Percentiles rank a stretch among this genome's conserved stretches.
Conservation (phyloP, 1,140 invertebrate genomes). For the Agrilus planipennis region DNA sequence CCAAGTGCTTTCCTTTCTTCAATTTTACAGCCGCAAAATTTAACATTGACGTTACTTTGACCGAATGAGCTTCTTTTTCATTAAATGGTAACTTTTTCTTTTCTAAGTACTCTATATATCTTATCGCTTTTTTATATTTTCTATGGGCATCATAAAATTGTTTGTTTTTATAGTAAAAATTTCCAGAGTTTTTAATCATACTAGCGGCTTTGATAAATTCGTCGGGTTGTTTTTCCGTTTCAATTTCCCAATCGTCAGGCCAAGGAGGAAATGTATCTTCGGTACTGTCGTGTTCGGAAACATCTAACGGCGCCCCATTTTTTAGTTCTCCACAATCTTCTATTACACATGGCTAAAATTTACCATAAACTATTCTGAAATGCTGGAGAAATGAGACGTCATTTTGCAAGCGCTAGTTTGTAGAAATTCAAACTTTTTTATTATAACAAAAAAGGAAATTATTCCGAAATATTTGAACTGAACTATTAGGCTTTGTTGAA, state of each 20-base stretch:
- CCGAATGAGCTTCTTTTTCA: constrained; percentile 14
- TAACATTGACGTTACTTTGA: constrained; percentile 35
- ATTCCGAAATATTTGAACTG: too few relatives aligned
- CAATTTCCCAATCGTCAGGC: constrained; percentile 56
- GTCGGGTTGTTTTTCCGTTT: constrained; percentile 15
- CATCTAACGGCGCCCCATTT: constrained; percentile 47
- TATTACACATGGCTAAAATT: constrained; percentile 48
- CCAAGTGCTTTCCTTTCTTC: constrained; percentile 47
- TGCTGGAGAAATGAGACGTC: too few relatives aligned
- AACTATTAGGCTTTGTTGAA: too few relatives aligned
- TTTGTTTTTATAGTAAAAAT: constrained; percentile 49
- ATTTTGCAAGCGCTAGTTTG: too few relatives aligned
- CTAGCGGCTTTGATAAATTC: constrained; percentile 33
- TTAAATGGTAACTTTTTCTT: constrained; percentile 20
- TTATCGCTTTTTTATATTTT: constrained; percentile 64
- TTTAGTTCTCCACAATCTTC: constrained; percentile 60
- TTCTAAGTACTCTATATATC: constrained; percentile 49
- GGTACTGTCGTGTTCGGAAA: constrained; percentile 56
- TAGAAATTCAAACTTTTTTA: too few relatives aligned
- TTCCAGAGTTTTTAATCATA: constrained; percentile 59
- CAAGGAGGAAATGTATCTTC: constrained; percentile 57
- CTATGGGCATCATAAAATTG: constrained; percentile 46
- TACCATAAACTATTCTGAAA: neutral
- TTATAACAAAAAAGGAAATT: too few relatives aligned
- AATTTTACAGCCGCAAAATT: constrained; percentile 60